These are phyloP conservation scores for Microtus agrestis DNA, from an alignment of 2,797 vertebrate genomes.

Conservation along the genomic window DNA sequence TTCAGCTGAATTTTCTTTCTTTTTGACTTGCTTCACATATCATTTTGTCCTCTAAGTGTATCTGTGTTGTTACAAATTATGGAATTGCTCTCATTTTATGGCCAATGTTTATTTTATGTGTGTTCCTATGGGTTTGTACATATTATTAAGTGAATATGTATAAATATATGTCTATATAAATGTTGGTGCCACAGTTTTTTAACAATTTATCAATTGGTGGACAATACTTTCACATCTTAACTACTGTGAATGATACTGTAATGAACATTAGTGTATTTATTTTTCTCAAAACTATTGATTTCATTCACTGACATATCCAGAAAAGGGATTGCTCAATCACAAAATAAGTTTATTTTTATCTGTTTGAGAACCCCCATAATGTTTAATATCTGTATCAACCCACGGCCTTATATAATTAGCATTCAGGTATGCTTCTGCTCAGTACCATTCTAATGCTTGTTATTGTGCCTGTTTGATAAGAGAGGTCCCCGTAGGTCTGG, in stretches of 20 bases:
- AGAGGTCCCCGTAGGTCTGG: background rate
- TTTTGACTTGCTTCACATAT: background rate
- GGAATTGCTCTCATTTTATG: background rate
- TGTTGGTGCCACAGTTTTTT: background rate
- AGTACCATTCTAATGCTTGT: background rate
- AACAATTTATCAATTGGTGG: background rate
- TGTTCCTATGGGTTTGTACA: background rate
- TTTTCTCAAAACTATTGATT: background rate
- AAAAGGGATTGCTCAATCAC: background rate
- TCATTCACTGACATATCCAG: background rate
- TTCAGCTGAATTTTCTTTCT: background rate
- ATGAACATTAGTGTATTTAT: background rate
- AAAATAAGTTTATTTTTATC: background rate
- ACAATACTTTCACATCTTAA: background rate
- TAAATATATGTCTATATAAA: background rate
- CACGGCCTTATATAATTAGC: background rate
- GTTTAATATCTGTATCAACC: background rate
- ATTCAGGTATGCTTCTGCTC: background rate
- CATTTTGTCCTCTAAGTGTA: background rate
- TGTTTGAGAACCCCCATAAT: background rate
- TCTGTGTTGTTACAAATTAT: background rate
- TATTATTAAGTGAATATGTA: background rate
- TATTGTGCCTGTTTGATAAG: background rate
- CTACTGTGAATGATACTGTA: background rate
- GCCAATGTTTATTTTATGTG: background rate